These are phyloP conservation scores for Drosophila sturtevanti DNA, from an alignment of 1,140 invertebrate species.

Conservation along the genomic window DNA sequence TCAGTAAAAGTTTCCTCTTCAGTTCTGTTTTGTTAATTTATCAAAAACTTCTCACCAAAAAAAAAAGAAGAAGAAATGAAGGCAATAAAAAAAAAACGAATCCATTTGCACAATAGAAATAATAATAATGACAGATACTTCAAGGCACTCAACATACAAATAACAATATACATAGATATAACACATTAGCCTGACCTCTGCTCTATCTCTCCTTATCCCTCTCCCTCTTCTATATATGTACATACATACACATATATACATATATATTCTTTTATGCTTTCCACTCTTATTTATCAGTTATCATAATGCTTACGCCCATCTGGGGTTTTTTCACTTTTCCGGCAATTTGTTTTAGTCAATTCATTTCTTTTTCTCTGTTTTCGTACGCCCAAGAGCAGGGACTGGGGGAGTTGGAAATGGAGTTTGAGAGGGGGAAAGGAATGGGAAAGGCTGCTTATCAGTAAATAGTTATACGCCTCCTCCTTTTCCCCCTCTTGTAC, in stretches of 20 bases:
- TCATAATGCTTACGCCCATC: slow-evolving; percentile 22
- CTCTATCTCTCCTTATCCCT: not conserved
- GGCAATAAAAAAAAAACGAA: not conserved
- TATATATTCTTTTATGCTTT: not conserved
- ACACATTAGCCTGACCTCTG: slow-evolving; percentile 8
- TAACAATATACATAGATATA: not conserved
- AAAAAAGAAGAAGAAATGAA: not conserved
- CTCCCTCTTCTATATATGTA: not conserved
- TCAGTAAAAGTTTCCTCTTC: not conserved
- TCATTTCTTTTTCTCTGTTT: not conserved
- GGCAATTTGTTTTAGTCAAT: slow-evolving; percentile 29
- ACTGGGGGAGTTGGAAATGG: not conserved
- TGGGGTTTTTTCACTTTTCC: slow-evolving; percentile 6
- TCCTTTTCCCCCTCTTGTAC: not conserved
- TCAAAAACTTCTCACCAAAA: slow-evolving; percentile 7
- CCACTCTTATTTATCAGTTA: slow-evolving; percentile 9
- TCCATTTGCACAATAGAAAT: slow-evolving; percentile 3
- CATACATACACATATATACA: no score
- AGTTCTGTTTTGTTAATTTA: slow-evolving; percentile 6
- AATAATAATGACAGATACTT: slow-evolving; percentile 12
- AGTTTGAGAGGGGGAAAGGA: slow-evolving; percentile 8
- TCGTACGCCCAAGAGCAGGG: slow-evolving; percentile 11
- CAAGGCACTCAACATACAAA: not conserved
- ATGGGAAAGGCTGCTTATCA: slow-evolving; percentile 37
- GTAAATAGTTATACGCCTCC: slow-evolving; percentile 43